Evolutionary conservation across 2,797 vertebrate genomes (phyloP), one percentile per base, ranked within the genome.

Genomic region (Enteromius thamalakanensis): DNA sequence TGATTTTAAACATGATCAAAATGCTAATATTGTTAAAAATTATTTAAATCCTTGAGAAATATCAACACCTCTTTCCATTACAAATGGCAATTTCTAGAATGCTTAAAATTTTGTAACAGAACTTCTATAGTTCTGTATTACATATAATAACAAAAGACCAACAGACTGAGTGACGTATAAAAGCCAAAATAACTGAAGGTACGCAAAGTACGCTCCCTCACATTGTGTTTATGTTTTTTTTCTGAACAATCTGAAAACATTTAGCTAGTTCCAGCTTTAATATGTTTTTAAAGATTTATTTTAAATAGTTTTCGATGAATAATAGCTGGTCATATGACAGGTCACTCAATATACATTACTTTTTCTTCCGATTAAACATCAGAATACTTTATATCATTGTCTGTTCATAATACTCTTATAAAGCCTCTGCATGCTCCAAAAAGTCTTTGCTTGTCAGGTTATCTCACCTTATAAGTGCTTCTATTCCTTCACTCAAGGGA

Each of bases 391-490:
- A 32, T 15, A 32, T 64, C 15, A 17, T 75, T 1, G 9, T 62
- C 49, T 70, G 51, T 17, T 17, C 62, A 10, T 70, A 62, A 67
- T 21, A 47, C 60, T 45, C 69, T 10, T 67, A 49, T 76, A 68
- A 67, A 85, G 49, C 37, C 49, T 4, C 15, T 23, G 60, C 42
- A 76, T 19, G 29, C 49, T 34, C 15, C 19, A 68, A 55, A 75
- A 84, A 53, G 19, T 76, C 14, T 60, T 71, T 26, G 62, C 68
- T 68, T 82, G 67, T 69, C 68, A 87, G 70, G 55, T 76, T 68
- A 60, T 79, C 14, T 79, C 68, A 65, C 85, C 74, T 67, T 76
- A 53, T 71, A 80, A 76, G 67, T 65, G 60, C 53, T 70, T 49
- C 45, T 34, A n/a, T 64, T 40, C 49, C 29, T 51, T 19, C 60